Conservation (phyloP, 2,888 invertebrate species). For the Tinea semifulvella region DNA sequence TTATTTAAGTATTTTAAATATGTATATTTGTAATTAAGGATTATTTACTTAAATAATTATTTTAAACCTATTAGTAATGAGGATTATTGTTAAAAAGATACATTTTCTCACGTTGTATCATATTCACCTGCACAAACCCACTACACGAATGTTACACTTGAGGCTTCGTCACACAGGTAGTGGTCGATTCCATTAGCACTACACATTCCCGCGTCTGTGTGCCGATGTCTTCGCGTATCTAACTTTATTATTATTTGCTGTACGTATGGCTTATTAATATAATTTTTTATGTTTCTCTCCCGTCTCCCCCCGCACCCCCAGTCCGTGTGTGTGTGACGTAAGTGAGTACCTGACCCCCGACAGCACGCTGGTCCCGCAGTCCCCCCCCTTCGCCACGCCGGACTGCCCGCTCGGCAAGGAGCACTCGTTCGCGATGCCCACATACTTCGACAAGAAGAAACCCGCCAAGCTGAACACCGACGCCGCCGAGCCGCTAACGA, state of each 20-base stretch:
- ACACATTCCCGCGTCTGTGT: not conserved
- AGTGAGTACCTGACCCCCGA: conserved; percentile 17
- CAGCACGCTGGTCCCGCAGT: conserved; percentile 16
- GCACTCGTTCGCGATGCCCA: conserved; percentile 51
- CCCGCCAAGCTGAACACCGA: not conserved
- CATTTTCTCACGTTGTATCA: too few species aligned
- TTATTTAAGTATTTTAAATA: too few species aligned
- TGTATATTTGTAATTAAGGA: too few species aligned
- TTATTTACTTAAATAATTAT: too few species aligned
- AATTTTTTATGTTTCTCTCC: conserved; percentile 29
- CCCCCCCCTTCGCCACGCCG: conserved; percentile 31
- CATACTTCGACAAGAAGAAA: conserved; percentile 54
- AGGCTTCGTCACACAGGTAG: too few species aligned
- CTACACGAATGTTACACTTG: too few species aligned
- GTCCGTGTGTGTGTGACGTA: conserved; percentile 32
- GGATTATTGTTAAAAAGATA: too few species aligned
- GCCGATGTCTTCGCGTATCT: conserved; percentile 36
- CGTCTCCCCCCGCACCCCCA: conserved; percentile 37
- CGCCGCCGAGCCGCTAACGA: conserved; percentile 42
- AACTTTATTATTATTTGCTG: conserved; percentile 22
- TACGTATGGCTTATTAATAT: conserved; percentile 29
- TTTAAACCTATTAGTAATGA: too few species aligned
- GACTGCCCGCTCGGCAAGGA: conserved; percentile 27
- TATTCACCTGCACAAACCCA: too few species aligned
- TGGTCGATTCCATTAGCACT: too few species aligned